phyloP scores from a whole-genome alignment of 2,888 invertebrate genomes.

The Nomada hirtipes region DNA sequence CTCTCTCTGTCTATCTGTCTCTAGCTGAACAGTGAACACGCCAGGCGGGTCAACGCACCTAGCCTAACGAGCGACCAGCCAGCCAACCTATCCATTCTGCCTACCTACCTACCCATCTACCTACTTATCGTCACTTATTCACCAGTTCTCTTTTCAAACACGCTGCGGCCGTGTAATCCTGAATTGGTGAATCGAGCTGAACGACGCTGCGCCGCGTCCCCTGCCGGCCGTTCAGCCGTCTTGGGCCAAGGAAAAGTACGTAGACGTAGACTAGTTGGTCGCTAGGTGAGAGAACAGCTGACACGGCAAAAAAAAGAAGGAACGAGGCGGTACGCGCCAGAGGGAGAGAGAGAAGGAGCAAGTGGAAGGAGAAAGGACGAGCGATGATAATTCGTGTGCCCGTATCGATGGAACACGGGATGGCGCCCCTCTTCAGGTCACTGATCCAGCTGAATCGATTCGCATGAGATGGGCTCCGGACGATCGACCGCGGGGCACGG shows the following conservation, averaged over 20 bases:
- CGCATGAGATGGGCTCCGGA: constrained; percentile 63
- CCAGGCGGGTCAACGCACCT: constrained; percentile 82
- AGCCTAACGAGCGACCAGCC: constrained; percentile 79
- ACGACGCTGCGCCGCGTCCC: neutral
- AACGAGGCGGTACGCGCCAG: neutral
- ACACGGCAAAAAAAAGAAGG: neutral
- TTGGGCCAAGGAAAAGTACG: neutral
- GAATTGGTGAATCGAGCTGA: constrained; percentile 61
- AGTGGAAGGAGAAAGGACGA: neutral
- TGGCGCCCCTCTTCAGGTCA: constrained; percentile 69
- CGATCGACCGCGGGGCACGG: constrained; percentile 35
- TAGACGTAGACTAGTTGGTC: neutral
- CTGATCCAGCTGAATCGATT: constrained; percentile 73
- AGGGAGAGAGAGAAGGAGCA: neutral
- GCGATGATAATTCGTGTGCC: constrained; percentile 66
- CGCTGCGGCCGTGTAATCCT: constrained; percentile 69
- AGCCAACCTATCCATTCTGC: constrained; percentile 76
- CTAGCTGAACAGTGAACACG: constrained; percentile 73
- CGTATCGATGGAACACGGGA: constrained; percentile 59
- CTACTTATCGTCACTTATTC: constrained; percentile 83
- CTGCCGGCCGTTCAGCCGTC: neutral
- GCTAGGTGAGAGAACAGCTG: constrained; percentile 23
- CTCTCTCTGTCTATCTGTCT: constrained; percentile 65
- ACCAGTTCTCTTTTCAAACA: constrained; percentile 69
- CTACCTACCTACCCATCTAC: constrained; percentile 83